phyloP scores from a whole-genome alignment of 2,113 vertebrate species.

The Benitochromis conjunctus region DNA sequence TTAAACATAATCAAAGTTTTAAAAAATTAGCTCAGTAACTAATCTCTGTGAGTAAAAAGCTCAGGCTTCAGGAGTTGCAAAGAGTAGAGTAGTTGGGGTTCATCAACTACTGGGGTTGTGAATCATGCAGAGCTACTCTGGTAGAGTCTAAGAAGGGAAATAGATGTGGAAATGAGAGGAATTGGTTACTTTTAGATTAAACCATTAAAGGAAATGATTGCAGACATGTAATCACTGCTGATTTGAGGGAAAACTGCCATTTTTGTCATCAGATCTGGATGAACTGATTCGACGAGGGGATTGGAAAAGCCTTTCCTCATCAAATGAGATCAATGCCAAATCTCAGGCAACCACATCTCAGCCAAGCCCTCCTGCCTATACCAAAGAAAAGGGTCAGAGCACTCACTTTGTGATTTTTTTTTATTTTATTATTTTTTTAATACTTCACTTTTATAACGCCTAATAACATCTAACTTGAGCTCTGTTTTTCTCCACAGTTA shows the following conservation, averaged over 20 bases:
- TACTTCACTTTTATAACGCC: neutral
- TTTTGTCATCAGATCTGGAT: constrained; percentile 62
- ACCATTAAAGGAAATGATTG: neutral
- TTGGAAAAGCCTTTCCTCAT: constrained; percentile 37
- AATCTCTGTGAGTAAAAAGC: neutral
- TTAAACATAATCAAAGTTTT: neutral
- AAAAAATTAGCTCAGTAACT: neutral
- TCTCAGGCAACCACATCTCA: neutral
- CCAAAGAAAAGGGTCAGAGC: constrained; percentile 65
- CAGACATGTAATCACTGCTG: fast-evolving
- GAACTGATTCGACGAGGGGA: constrained; percentile 59
- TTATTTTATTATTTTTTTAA: too few species aligned
- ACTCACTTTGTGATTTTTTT: neutral
- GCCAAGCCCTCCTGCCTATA: constrained; percentile 61
- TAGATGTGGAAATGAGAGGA: neutral
- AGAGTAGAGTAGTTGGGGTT: neutral
- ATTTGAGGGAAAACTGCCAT: neutral
- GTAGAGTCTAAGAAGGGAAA: neutral
- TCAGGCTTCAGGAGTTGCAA: neutral
- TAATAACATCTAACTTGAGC: neutral
- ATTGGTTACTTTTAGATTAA: neutral
- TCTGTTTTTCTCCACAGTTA: constrained; percentile 37
- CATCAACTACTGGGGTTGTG: too few species aligned
- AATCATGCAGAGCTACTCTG: neutral
- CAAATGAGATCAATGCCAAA: neutral